Evolutionary conservation across 1,140 invertebrate species (phyloP), one percentile per base, ranked within the genome.

Genomic region (Platyscapa corneri): DNA sequence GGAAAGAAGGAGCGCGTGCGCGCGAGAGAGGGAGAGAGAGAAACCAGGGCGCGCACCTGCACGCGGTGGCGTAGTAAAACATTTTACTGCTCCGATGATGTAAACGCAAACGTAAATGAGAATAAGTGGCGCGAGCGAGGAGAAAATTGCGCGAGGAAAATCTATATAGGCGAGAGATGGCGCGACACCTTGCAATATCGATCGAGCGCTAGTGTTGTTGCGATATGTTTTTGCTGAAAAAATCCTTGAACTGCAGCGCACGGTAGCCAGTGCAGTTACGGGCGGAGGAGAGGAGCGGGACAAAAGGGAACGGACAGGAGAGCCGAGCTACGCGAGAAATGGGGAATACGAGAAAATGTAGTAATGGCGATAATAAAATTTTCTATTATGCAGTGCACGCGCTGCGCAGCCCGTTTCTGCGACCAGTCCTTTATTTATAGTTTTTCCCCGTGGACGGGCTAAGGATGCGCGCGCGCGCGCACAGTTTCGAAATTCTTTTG

Each of bases 21-120:
- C 53, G 75, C 32, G 53, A 65, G 83, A 82, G 42, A 77, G 67
- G 49, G 82, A 16, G 65, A 49, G 90, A 90, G 87, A 90, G 89
- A 90, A 92, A 92, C 79, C 90, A 87, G 90, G 90, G 90, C 91
- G 90, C 91, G 88, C 92, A 92, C 90, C 91, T 93, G 91, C 92
- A 89, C 88, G 88, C 67, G 64, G 49, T 37, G 65, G 67, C 39
- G 89, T 88, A 90, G 89, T 89, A 89, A 90, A 93, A 92, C 91
- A 91, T 90, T 92, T 92, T 91, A 92, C 91, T 91, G 87, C 90
- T 88, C 88, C 89, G 91, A 92, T 92, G 91, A 93, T 92, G 91
- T 91, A 92, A 93, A 93, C 91, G 90, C 86, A 89, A 92, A 91
- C 91, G 89, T 90, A 91, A 92, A 92, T 91, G 90, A 91, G 89